A percentile compares a stretch with the other conserved stretches of the same genome.
Conservation (phyloP, 2,797 vertebrate species). For the Danionella dracula region DNA sequence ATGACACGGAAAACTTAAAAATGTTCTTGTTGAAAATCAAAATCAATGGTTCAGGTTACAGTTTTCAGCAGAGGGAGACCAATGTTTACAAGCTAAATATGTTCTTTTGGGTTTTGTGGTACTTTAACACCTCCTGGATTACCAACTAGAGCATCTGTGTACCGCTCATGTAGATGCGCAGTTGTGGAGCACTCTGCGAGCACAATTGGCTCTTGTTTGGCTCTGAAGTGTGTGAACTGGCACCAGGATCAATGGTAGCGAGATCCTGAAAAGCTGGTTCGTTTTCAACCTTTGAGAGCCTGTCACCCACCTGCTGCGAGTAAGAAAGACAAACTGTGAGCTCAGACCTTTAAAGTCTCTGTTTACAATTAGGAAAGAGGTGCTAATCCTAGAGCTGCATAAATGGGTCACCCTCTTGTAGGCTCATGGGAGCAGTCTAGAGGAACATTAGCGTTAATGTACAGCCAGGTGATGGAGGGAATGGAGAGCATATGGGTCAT, state of each 20-base stretch:
- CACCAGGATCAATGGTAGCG: conserved; percentile 15
- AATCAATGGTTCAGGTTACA: no score
- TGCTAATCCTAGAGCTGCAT: not conserved
- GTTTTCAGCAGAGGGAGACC: no score
- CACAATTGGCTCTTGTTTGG: conserved; percentile 1
- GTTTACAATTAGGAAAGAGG: not conserved
- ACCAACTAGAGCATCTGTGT: no score
- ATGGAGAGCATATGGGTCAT: not conserved
- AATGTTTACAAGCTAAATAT: no score
- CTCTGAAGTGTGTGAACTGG: conserved; percentile 22
- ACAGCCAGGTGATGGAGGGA: conserved; percentile 2
- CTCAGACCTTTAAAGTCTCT: not conserved
- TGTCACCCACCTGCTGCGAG: conserved; percentile 10
- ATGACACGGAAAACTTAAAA: no score
- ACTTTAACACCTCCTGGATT: not conserved
- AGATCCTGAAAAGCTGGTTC: not conserved
- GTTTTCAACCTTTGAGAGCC: conserved; percentile 4
- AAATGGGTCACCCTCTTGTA: not conserved
- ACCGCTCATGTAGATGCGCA: conserved; percentile 4
- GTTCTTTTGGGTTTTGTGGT: no score
- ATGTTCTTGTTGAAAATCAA: no score
- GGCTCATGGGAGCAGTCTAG: not conserved
- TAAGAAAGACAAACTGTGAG: not conserved
- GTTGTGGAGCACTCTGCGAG: conserved; percentile 9
- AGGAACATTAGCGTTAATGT: not conserved